Evolutionary conservation across 2,113 vertebrate species (phyloP).

Genomic region (Seriola rivoliana): DNA sequence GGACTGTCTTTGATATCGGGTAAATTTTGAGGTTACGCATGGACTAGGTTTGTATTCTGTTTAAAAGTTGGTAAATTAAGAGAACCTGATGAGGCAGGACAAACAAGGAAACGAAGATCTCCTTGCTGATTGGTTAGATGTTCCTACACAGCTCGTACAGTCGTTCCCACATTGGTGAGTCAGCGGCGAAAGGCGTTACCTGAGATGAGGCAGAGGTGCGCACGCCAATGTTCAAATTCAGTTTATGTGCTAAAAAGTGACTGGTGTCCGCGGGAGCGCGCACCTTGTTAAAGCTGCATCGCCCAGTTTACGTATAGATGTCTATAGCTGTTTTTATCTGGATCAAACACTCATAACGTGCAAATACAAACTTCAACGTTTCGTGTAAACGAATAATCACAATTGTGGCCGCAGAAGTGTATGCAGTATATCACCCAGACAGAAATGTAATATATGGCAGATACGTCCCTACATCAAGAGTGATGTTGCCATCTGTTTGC

Average conservation of each 20-base stretch:
- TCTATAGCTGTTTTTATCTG: too few relatives aligned
- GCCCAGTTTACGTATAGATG: too few relatives aligned
- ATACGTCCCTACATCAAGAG: too few relatives aligned
- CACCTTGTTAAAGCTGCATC: too few relatives aligned
- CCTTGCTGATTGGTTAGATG: constrained; percentile 55
- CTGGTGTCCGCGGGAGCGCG: too few relatives aligned
- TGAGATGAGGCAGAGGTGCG: neutral
- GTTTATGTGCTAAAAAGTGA: neutral
- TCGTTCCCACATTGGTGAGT: constrained; percentile 26
- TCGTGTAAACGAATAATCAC: too few relatives aligned
- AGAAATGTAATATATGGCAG: too few relatives aligned
- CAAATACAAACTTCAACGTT: too few relatives aligned
- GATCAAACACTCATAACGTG: too few relatives aligned
- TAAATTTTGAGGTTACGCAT: neutral
- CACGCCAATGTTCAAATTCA: neutral
- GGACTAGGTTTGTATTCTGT: neutral
- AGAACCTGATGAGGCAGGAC: constrained; percentile 9
- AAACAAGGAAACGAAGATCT: constrained; percentile 38
- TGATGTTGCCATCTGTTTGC: too few relatives aligned
- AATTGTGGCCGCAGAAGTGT: too few relatives aligned
- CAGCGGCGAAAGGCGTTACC: neutral
- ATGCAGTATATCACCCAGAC: too few relatives aligned
- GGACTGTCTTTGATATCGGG: neutral
- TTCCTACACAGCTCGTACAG: neutral
- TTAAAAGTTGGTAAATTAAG: constrained; percentile 3